Evolutionary conservation across 1,140 invertebrate genomes (phyloP).

Genomic region (Heliconius melpomene): DNA sequence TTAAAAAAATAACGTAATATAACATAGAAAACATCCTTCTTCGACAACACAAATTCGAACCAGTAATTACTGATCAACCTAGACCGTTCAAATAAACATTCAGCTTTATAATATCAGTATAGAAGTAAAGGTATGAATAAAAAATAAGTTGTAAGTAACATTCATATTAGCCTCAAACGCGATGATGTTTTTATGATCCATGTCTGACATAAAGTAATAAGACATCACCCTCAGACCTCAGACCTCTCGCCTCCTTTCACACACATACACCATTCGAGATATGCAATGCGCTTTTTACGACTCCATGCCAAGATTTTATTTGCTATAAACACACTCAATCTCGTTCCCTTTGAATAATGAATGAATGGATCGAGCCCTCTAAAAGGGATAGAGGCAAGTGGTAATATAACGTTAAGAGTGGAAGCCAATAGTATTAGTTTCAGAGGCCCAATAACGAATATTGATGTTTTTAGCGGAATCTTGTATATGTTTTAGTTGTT

Average conservation of each 20-base stretch:
- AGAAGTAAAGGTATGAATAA: too few species aligned
- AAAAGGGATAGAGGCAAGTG: conserved; percentile 8
- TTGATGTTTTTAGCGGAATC: background rate
- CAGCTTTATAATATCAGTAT: too few species aligned
- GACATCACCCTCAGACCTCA: too few species aligned
- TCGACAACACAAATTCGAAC: too few species aligned
- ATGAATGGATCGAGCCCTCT: conserved; percentile 10
- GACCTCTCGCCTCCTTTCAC: background rate
- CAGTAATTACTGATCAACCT: too few species aligned
- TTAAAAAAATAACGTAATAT: background rate
- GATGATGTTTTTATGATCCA: background rate
- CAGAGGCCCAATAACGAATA: background rate
- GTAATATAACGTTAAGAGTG: conserved; percentile 1
- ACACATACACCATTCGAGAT: background rate
- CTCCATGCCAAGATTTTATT: conserved; percentile 16
- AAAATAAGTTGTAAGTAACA: background rate
- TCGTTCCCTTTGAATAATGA: conserved; percentile 27
- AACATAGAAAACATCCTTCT: too few species aligned
- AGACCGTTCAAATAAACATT: too few species aligned
- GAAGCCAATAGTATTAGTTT: conserved; percentile 1
- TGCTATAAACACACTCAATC: conserved; percentile 28
- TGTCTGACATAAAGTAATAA: conserved; percentile 11
- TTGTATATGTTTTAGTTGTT: background rate
- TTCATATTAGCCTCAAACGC: background rate
- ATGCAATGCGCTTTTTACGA: conserved; percentile 14